Evolutionary conservation across 2,888 invertebrate species (phyloP).

Genomic region (Trisateles emortualis): DNA sequence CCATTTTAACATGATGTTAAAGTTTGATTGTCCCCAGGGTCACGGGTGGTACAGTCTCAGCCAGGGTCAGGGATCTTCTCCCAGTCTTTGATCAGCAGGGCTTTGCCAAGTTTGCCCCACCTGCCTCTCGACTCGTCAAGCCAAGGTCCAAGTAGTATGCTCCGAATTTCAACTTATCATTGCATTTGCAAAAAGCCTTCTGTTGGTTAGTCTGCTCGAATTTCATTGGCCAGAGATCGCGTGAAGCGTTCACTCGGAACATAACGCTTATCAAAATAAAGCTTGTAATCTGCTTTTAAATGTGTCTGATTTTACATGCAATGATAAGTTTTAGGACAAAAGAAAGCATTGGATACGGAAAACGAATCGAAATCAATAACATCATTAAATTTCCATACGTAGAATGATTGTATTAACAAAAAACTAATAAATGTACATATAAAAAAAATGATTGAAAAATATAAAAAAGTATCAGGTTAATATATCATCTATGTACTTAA

Average conservation of each 20-base stretch:
- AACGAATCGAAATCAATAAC: slow-evolving; percentile 46
- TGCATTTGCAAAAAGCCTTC: slow-evolving; percentile 11
- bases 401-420: slow-evolving; percentile 43
- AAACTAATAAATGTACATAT: slow-evolving; percentile 48
- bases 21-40: slow-evolving; percentile 78
- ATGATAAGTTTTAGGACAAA: slow-evolving; percentile 18
- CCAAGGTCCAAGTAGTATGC: slow-evolving; percentile 81
- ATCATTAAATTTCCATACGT: slow-evolving; percentile 33
- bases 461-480: slow-evolving; percentile 30
- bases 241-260: not conserved
- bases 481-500: slow-evolving; percentile 34
- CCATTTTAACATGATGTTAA: slow-evolving; percentile 33
- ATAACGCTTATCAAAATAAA: not conserved
- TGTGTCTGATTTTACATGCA: slow-evolving; percentile 17
- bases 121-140: slow-evolving; percentile 92
- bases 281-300: slow-evolving; percentile 3
- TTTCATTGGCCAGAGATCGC: not conserved
- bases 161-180: slow-evolving; percentile 15
- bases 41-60: slow-evolving; percentile 89
- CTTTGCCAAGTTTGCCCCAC: slow-evolving; percentile 94
- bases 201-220: not conserved
- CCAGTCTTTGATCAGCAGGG: slow-evolving; percentile 95
- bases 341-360: slow-evolving; percentile 34
- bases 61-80: slow-evolving; percentile 90
- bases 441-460: slow-evolving; percentile 35